Evolutionary conservation across 2,113 vertebrate genomes (phyloP).

Genomic region (Silurus glanis): DNA sequence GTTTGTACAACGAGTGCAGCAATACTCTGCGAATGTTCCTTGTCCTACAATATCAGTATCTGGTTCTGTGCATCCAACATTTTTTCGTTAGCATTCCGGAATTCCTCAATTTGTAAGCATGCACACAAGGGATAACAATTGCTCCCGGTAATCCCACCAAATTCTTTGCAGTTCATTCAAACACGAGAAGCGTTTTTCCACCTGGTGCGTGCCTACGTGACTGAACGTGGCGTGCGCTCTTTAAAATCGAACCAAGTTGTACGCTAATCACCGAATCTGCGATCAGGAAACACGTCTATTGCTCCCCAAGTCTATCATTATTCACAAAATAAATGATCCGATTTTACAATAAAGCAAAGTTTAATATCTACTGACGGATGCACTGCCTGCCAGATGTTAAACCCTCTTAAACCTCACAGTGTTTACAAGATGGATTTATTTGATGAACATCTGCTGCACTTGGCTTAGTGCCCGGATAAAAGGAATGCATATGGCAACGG

Average conservation of each 20-base stretch:
- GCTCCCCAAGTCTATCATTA: slow-evolving; percentile 4
- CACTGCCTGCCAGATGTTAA: slow-evolving; percentile 56
- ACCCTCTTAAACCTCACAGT: slow-evolving; percentile 64
- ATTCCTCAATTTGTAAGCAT: slow-evolving; percentile 14
- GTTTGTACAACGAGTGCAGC: neutral
- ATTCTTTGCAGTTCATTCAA: neutral
- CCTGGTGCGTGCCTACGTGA: neutral
- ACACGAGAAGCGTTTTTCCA: neutral
- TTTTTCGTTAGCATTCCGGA: neutral
- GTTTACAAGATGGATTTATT: slow-evolving; percentile 71
- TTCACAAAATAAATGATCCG: neutral
- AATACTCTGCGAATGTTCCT: neutral
- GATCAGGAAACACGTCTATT: neutral
- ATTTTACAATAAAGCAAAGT: slow-evolving; percentile 42
- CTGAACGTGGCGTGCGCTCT: neutral
- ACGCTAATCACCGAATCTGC: neutral
- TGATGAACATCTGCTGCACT: slow-evolving; percentile 70
- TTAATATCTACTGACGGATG: slow-evolving; percentile 58
- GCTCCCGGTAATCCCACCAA: neutral
- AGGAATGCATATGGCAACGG: slow-evolving; percentile 57
- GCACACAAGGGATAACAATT: neutral
- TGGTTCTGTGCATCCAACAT: neutral
- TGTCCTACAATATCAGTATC: neutral
- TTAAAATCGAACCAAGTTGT: neutral
- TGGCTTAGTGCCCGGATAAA: slow-evolving; percentile 63